A percentile compares a stretch with the other conserved stretches of the same genome.
phyloP scores from a whole-genome alignment of 2,797 vertebrate species.

The Fratercula arctica region DNA sequence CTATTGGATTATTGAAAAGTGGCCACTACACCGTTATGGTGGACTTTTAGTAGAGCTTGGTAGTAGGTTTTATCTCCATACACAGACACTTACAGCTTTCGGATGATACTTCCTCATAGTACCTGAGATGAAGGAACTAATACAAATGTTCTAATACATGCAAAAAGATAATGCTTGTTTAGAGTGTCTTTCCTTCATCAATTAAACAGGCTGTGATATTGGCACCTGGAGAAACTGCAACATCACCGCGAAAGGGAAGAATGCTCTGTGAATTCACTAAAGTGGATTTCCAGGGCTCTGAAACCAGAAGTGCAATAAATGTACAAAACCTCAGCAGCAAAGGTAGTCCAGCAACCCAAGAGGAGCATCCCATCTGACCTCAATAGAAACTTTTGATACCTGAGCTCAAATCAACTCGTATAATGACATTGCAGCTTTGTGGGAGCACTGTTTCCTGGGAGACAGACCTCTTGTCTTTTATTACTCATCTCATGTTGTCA shows the following conservation, averaged over 20 bases:
- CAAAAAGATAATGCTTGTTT: background rate
- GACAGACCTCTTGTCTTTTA: background rate
- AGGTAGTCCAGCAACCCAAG: background rate
- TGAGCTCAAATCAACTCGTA: background rate
- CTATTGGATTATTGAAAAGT: background rate
- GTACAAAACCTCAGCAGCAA: background rate
- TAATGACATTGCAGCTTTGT: background rate
- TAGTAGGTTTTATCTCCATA: background rate
- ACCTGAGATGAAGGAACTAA: background rate
- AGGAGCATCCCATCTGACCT: background rate
- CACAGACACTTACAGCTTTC: background rate
- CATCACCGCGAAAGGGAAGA: background rate
- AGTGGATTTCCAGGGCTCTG: background rate
- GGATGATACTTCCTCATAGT: background rate
- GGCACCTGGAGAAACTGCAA: background rate
- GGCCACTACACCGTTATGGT: too few species aligned
- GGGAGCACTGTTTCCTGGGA: background rate
- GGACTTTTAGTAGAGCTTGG: background rate
- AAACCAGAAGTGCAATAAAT: background rate
- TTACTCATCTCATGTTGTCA: background rate
- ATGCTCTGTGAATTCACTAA: background rate
- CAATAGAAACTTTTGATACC: background rate
- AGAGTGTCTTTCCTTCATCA: background rate
- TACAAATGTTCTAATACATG: background rate
- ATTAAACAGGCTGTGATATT: background rate